These are phyloP conservation scores for Synodontis membranacea DNA, from an alignment of 2,113 vertebrate species.

Conservation along the genomic window DNA sequence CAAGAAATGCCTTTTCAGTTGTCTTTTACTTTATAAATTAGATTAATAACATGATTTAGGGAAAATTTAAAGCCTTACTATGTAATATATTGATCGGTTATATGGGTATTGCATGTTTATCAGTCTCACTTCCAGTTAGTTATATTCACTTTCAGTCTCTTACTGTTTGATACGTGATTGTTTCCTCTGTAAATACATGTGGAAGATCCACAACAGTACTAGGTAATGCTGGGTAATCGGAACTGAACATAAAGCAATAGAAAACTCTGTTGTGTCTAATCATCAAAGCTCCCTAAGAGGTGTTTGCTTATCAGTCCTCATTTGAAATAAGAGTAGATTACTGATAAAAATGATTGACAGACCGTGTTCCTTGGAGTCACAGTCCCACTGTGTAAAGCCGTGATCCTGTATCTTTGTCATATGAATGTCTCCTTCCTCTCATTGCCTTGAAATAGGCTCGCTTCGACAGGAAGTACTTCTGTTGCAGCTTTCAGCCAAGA, in stretches of 20 bases:
- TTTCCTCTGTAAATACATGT: neutral
- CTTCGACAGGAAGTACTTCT: constrained; percentile 79
- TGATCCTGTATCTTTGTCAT: neutral
- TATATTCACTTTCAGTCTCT: neutral
- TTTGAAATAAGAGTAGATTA: neutral
- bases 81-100: neutral
- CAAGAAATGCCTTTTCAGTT: neutral
- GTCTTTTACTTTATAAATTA: neutral
- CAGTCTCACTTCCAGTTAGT: neutral
- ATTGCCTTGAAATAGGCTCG: constrained; percentile 66
- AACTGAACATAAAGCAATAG: neutral
- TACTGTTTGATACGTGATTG: neutral
- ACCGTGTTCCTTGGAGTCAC: neutral
- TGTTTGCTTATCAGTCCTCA: neutral
- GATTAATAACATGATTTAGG: no score
- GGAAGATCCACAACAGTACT: neutral
- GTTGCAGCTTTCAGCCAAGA: constrained; percentile 75
- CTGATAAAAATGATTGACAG: neutral
- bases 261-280: neutral
- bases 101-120: neutral
- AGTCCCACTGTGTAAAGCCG: neutral
- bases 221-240: neutral
- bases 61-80: neutral
- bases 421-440: constrained; percentile 24
- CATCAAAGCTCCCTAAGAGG: neutral